These are phyloP conservation scores for Bryconaethiops microstoma DNA, from an alignment of 2,797 vertebrate genomes.

Conservation along the genomic window DNA sequence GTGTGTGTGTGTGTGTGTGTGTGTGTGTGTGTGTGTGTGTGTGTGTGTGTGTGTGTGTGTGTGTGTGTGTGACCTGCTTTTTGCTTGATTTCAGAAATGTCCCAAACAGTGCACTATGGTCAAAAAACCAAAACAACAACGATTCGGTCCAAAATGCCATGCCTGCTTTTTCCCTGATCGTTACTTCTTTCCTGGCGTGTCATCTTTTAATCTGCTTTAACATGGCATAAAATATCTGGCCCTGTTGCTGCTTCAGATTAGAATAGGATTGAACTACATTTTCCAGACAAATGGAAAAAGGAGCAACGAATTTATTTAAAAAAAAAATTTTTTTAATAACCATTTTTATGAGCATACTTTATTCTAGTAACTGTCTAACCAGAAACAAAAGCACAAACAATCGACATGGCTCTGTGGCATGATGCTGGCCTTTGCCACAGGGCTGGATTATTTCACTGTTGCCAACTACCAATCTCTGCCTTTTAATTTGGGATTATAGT, in stretches of 20 bases:
- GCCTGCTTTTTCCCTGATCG: not conserved
- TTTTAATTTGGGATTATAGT: constrained; percentile 32
- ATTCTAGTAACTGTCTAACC: not conserved
- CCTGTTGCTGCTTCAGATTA: constrained; percentile 9
- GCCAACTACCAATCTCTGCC: constrained; percentile 21
- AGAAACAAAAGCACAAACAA: not conserved
- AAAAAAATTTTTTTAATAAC: too few species aligned
- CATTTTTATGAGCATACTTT: not conserved
- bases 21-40: too few species aligned
- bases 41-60: not conserved
- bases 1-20: not conserved
- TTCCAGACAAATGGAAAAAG: not conserved
- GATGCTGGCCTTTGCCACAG: constrained; percentile 1
- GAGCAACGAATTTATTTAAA: too few species aligned
- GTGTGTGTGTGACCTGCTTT: not conserved
- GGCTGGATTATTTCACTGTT: constrained; percentile 26
- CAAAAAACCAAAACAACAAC: not conserved
- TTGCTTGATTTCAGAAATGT: not conserved
- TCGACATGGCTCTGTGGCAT: not conserved
- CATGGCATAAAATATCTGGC: constrained; percentile 22
- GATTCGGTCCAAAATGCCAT: not conserved
- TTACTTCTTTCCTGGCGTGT: not conserved
- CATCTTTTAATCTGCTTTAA: constrained; percentile 39
- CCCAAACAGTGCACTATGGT: not conserved
- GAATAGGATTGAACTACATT: constrained; percentile 46